Conservation (phyloP, 2,113 vertebrate genomes). For the Epinephelus lanceolatus region DNA sequence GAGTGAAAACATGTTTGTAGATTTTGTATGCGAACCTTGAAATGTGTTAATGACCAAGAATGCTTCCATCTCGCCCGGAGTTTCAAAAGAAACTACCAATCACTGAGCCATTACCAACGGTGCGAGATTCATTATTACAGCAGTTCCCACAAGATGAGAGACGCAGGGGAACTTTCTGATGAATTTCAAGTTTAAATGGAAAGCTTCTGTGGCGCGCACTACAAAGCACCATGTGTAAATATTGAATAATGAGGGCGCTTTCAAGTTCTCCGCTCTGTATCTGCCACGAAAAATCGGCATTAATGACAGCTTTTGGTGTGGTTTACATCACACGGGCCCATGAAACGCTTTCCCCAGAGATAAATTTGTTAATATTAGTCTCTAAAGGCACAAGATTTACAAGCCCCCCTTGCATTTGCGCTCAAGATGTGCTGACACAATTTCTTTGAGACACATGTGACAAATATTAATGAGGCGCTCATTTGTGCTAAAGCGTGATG, state of each 20-base stretch:
- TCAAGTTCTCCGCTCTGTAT: slow-evolving; percentile 79
- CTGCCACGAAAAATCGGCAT: slow-evolving; percentile 68
- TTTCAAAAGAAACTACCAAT: slow-evolving; percentile 68
- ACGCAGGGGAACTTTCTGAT: slow-evolving; percentile 61
- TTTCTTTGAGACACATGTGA: slow-evolving; percentile 65
- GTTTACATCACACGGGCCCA: slow-evolving; percentile 76
- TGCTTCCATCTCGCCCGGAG: slow-evolving; percentile 31
- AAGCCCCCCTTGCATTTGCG: slow-evolving; percentile 68
- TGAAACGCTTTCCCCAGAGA: slow-evolving; percentile 74
- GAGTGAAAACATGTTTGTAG: slow-evolving; percentile 51
- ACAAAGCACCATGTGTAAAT: slow-evolving; percentile 83
- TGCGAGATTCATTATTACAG: slow-evolving; percentile 63
- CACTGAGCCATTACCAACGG: slow-evolving; percentile 46
- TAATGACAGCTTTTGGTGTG: slow-evolving; percentile 84
- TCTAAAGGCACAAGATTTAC: slow-evolving; percentile 73
- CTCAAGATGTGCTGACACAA: slow-evolving; percentile 79
- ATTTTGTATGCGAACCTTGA: slow-evolving; percentile 41
- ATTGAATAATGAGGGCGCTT: slow-evolving; percentile 82
- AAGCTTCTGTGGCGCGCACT: slow-evolving; percentile 81
- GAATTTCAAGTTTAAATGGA: slow-evolving; percentile 80
- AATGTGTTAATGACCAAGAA: slow-evolving; percentile 60
- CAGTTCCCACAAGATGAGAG: slow-evolving; percentile 78
- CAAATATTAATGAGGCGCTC: slow-evolving; percentile 67
- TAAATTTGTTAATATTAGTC: slow-evolving; percentile 82
- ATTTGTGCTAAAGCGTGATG: slow-evolving; percentile 24